These are phyloP conservation scores for Megamerina dolium DNA, from an alignment of 2,888 invertebrate genomes.

Conservation along the genomic window DNA sequence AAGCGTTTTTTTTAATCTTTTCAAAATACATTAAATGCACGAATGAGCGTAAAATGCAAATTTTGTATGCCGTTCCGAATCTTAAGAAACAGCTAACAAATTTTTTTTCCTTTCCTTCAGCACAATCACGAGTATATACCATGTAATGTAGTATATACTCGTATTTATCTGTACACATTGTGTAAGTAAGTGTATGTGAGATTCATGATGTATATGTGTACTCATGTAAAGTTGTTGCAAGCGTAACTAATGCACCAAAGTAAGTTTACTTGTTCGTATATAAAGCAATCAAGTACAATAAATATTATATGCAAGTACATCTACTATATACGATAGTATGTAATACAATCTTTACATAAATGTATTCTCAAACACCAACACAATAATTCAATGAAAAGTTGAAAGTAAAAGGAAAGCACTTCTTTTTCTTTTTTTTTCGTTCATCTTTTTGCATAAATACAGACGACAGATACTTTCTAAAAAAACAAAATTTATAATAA, in stretches of 20 bases:
- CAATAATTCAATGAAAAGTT: constrained; percentile 25
- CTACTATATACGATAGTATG: too few relatives aligned
- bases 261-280: neutral
- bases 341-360: too few relatives aligned
- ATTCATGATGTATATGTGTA: too few relatives aligned
- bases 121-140: too few relatives aligned
- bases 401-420: constrained; percentile 42
- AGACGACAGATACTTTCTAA: constrained; percentile 37
- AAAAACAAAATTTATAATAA: constrained; percentile 13
- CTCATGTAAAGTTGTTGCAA: constrained; percentile 13
- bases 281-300: neutral
- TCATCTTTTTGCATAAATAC: too few relatives aligned
- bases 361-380: too few relatives aligned
- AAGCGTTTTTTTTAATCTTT: too few relatives aligned
- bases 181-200: too few relatives aligned
- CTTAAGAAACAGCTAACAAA: neutral
- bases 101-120: neutral
- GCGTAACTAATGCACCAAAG: constrained; percentile 10
- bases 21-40: constrained; percentile 28
- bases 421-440: too few relatives aligned
- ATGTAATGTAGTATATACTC: too few relatives aligned
- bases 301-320: too few relatives aligned
- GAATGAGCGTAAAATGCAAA: constrained; percentile 23
- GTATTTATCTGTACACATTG: too few relatives aligned
- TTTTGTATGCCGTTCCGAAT: constrained; percentile 1